Percentiles rank a stretch among this genome's conserved stretches.
These are phyloP conservation scores for Epinephelus cyanopodus DNA, from an alignment of 2,113 vertebrate genomes.

Conservation along the genomic window DNA sequence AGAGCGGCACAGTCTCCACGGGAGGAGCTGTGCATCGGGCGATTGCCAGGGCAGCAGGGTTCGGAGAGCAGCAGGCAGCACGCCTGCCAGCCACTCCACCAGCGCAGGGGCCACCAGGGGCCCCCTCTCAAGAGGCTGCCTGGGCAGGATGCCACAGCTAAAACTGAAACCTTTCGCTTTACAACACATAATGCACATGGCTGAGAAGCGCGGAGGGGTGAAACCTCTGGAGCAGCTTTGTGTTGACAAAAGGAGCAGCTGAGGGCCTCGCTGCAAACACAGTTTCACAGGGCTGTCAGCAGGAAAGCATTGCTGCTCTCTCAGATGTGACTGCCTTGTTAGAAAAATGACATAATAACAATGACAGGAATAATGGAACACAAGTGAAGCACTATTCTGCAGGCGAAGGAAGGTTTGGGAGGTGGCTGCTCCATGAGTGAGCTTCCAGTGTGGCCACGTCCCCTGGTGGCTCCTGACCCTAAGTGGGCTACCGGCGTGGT, in stretches of 20 bases:
- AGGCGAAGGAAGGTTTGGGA: slow-evolving; percentile 49
- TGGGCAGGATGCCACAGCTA: slow-evolving; percentile 71
- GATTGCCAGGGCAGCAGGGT: slow-evolving; percentile 69
- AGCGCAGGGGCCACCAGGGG: slow-evolving; percentile 43
- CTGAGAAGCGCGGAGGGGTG: slow-evolving; percentile 51
- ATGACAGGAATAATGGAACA: slow-evolving; percentile 77
- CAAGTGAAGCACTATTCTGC: slow-evolving; percentile 47
- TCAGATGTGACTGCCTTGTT: slow-evolving; percentile 73
- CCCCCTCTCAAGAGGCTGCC: slow-evolving; percentile 55
- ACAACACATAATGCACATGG: slow-evolving; percentile 47
- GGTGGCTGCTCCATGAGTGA: slow-evolving; percentile 40
- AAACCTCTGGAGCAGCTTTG: slow-evolving; percentile 62
- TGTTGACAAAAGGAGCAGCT: slow-evolving; percentile 59
- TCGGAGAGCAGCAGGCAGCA: slow-evolving; percentile 51
- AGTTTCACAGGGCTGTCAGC: slow-evolving; percentile 60
- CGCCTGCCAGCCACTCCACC: slow-evolving; percentile 51
- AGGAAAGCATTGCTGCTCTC: slow-evolving; percentile 62
- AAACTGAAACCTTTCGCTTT: slow-evolving; percentile 65
- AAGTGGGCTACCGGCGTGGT: slow-evolving; percentile 20
- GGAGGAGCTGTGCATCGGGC: slow-evolving; percentile 64
- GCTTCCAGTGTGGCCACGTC: slow-evolving; percentile 31
- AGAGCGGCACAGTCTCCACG: slow-evolving; percentile 68
- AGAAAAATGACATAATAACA: slow-evolving; percentile 81
- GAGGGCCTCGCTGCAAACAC: slow-evolving; percentile 58
- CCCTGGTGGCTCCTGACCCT: slow-evolving; percentile 45